Percentiles rank a stretch among this genome's conserved stretches.
These are phyloP conservation scores for Sylvietta virens DNA, from an alignment of 2,113 vertebrate genomes.

Conservation along the genomic window DNA sequence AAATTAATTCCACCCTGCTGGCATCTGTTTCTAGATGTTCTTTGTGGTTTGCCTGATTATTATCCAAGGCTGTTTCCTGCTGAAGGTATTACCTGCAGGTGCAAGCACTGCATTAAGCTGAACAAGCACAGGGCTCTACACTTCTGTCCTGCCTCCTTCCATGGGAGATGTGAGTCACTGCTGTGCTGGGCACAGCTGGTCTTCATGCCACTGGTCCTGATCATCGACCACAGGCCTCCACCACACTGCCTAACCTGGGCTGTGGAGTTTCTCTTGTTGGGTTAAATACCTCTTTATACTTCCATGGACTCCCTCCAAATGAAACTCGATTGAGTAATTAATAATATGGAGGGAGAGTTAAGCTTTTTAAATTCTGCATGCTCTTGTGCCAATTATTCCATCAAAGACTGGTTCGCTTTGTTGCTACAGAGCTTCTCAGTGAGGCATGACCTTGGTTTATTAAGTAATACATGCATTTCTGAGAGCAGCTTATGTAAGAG, in stretches of 20 bases:
- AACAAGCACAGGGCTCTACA: neutral
- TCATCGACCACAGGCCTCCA: neutral
- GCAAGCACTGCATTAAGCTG: neutral
- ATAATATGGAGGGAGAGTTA: neutral
- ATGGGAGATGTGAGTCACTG: neutral
- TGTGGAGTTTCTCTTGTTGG: neutral
- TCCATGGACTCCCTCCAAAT: neutral
- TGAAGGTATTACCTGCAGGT: neutral
- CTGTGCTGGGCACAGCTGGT: neutral
- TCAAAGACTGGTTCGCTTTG: neutral
- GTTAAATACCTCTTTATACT: neutral
- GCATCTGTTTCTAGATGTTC: neutral
- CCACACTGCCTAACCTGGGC: neutral
- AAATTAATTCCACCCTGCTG: neutral
- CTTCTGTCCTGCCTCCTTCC: neutral
- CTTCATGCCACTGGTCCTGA: rapidly evolving
- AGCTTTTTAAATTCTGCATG: neutral
- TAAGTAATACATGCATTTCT: neutral
- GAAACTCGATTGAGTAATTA: neutral
- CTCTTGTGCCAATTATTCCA: neutral
- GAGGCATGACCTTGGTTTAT: neutral
- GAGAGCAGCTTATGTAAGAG: neutral
- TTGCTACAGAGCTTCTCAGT: neutral
- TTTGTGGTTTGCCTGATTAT: neutral
- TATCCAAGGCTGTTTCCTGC: neutral